Percentiles rank a stretch among this genome's conserved stretches.
These are phyloP conservation scores for Linurgus olivaceus DNA, from an alignment of 2,797 vertebrate genomes.

Conservation along the genomic window DNA sequence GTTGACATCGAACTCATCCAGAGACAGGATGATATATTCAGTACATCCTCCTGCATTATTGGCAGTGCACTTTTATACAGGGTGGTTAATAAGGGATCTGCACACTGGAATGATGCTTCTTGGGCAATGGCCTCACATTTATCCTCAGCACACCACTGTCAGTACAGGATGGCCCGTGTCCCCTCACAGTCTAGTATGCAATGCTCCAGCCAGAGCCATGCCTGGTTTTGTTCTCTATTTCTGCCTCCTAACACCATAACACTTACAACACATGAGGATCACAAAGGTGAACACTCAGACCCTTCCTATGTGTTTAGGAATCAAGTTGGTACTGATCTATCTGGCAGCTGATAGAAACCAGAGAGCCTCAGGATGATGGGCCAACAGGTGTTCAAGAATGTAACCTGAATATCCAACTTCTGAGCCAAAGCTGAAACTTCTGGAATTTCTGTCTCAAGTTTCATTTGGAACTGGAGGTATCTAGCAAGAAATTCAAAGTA, in stretches of 20 bases:
- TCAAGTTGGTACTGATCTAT: background rate
- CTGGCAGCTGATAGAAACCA: background rate
- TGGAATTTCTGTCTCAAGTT: background rate
- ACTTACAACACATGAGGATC: background rate
- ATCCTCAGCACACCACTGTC: background rate
- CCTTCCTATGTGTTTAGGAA: background rate
- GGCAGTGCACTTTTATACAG: background rate
- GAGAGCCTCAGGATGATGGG: background rate
- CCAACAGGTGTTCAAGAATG: background rate
- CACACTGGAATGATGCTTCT: background rate
- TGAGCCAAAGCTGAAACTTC: background rate
- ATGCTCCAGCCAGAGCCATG: background rate
- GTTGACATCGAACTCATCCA: background rate
- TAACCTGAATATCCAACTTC: background rate
- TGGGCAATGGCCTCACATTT: background rate
- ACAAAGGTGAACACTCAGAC: background rate
- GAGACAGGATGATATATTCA: background rate
- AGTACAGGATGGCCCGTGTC: background rate
- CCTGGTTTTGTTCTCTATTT: background rate
- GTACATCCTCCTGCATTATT: background rate
- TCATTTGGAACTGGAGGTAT: background rate
- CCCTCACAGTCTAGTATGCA: background rate
- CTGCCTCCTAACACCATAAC: background rate
- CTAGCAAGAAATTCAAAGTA: background rate
- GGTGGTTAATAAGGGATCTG: background rate